Base-by-base conservation (phyloP, 1,140 invertebrate species). In the Drosophila tropicalis region DNA sequence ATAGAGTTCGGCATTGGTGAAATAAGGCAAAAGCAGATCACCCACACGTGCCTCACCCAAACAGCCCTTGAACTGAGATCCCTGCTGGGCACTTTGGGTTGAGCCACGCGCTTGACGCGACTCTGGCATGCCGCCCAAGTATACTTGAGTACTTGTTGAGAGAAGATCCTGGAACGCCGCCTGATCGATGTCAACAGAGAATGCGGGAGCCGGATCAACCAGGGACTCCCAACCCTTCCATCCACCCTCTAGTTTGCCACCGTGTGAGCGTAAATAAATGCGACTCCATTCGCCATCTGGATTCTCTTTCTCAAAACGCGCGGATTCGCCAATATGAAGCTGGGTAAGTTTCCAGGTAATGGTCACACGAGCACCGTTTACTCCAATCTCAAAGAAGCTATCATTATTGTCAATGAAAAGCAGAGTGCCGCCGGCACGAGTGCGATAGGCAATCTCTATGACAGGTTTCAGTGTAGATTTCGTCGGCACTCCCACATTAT, bases 21-120 rank as follows among this genome's bases (percentile, higher is more conserved):
- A 99, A 91, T 97, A 99, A n/a, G 98, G 97, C 40, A 99, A 92
- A 15, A 99, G 93, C 68, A 98, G 94, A 44, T 94, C 94, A 13
- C 96, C 96, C 64, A 99, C 95, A 69, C 97, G 94, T 25, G 98
- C 95, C 91, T 98, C 97, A n/a, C 96, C 95, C 65, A 99, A 92
- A 91, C 98, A 99, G 2, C 98, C 98, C 93, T 98, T 94, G 72
- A 95, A 96, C 40, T 93, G 92, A 54, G 94, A 93, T 15, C 93
- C 94, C 12, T 92, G 90, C 13, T 92, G 90, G 9, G 90, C 83
- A 32, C 90, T 90, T 6, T 63, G 66, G 0, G 82, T 87, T 0
- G 78, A 91, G 63, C 83, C 93, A 62, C 81, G 92, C 56, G 79
- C 66, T 62, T 86, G 80, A 29, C 72, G 70, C 7, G 79, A 81